Percentiles rank a stretch among this genome's conserved stretches.
Conservation (phyloP, 2,113 vertebrate species). For the Leiothrix lutea region DNA sequence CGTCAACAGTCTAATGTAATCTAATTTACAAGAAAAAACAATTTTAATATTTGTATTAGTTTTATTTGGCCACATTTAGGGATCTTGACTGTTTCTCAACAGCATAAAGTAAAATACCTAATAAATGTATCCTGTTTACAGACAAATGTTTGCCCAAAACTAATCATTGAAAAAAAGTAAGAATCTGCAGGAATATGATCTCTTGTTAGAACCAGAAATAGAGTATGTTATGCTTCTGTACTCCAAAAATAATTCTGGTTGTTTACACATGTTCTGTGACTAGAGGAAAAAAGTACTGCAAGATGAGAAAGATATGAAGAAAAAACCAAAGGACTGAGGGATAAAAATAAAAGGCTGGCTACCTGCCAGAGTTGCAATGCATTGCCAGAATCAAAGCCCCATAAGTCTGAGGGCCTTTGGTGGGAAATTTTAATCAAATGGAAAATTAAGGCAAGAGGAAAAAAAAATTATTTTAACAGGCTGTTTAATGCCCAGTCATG, state of each 20-base stretch:
- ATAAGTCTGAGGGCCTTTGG: background rate
- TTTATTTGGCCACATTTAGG: background rate
- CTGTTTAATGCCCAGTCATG: background rate
- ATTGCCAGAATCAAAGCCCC: background rate
- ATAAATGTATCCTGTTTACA: background rate
- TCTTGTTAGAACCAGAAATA: background rate
- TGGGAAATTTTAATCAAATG: conserved; percentile 19
- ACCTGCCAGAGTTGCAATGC: background rate
- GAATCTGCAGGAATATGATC: background rate
- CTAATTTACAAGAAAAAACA: background rate
- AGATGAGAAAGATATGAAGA: conserved; percentile 18
- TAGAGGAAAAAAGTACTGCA: background rate
- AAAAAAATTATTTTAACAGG: background rate
- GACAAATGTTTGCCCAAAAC: background rate
- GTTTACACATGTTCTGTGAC: background rate
- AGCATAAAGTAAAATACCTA: background rate
- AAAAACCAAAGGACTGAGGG: background rate
- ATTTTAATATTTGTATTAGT: background rate
- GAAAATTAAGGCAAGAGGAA: background rate
- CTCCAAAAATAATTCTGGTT: conserved; percentile 37
- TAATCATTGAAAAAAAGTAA: background rate
- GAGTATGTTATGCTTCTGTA: background rate
- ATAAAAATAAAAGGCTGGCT: conserved; percentile 31
- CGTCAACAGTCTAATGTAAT: background rate
- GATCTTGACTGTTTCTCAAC: background rate